Evolutionary conservation across 1,140 invertebrate genomes (phyloP), one percentile per base, ranked within the genome.

Genomic region (Listronotus bonariensis): DNA sequence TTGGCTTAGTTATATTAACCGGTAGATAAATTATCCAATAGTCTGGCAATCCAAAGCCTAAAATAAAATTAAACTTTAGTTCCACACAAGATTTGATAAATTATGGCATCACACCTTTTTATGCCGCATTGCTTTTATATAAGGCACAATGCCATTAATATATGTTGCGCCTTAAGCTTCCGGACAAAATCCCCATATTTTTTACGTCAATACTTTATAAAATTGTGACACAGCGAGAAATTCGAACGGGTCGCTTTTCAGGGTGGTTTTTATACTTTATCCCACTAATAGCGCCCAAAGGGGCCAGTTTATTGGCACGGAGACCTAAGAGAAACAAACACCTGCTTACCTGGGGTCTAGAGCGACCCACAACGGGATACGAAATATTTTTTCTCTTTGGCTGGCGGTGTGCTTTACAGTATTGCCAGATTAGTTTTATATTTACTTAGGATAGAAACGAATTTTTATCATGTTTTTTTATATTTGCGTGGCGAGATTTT

Each of bases 141-240:
- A n/a, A n/a, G 36, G 36, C 53, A 55, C 10, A 14, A 41, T 36
- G n/a, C 53, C 56, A 59, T 59, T 49, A 59, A 59, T 59, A 59
- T 36, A 41, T 59, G 56, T 59, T 49, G 42, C 56, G 38, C 42
- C 31, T 48, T 59, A 17, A 17, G 43, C 56, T 49, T 59, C 43
- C 56, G 56, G 56, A 26, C 56, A 14, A 59, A 46, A 48, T 59
- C 56, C 56, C 56, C 56, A 17, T 18, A 46, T 46, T 59, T 59
- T 59, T 59, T 59, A 38, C 43, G 18, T 40, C 56, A 41, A 59
- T 59, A 40, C 20, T 15, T 49, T 43, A 56, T 42, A 32, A 59
- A 59, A 59, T 59, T 49, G 42, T 46, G 56, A 59, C 43, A 55
- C 36, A 17, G 53, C 53, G 53, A 55, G 53, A 55, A 55, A 55